phyloP scores from a whole-genome alignment of 2,888 invertebrate genomes.

The Hybos culiciformis region DNA sequence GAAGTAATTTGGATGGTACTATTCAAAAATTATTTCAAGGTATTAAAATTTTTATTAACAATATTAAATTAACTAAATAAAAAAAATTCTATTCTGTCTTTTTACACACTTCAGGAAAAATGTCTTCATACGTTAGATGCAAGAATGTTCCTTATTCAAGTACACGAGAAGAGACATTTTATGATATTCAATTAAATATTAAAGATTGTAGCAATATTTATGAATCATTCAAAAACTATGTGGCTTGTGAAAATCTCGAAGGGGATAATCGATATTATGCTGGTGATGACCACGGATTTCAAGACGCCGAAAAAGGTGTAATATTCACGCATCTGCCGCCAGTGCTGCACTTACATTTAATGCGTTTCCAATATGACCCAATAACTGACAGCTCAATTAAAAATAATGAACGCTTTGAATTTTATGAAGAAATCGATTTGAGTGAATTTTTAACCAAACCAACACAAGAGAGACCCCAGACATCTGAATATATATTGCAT shows the following conservation, averaged over 20 bases:
- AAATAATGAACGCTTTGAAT: slow-evolving; percentile 89
- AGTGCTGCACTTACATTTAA: slow-evolving; percentile 90
- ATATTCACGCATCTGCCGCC: slow-evolving; percentile 94
- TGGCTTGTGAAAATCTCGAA: slow-evolving; percentile 84
- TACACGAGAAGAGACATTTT: slow-evolving; percentile 92
- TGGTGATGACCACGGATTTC: slow-evolving; percentile 87
- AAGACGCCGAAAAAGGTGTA: slow-evolving; percentile 97
- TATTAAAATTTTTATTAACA: no score
- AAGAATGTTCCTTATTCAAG: slow-evolving; percentile 95
- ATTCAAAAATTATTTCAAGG: slow-evolving; percentile 96
- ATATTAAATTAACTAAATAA: no score
- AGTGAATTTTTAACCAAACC: slow-evolving; percentile 58
- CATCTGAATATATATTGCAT: slow-evolving; percentile 82
- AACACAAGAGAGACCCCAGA: slow-evolving; percentile 39
- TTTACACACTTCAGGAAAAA: no score
- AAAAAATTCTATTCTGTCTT: no score
- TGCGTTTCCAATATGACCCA: slow-evolving; percentile 98
- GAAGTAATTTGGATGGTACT: slow-evolving; percentile 93
- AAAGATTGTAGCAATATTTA: slow-evolving; percentile 94
- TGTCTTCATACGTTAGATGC: slow-evolving; percentile 97
- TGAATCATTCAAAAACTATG: slow-evolving; percentile 94
- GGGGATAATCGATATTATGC: slow-evolving; percentile 99
- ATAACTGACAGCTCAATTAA: slow-evolving; percentile 95
- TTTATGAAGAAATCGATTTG: slow-evolving; percentile 84
- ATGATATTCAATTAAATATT: slow-evolving; percentile 96